A percentile compares a stretch with the other conserved stretches of the same genome.
phyloP scores from a whole-genome alignment of 2,888 invertebrate genomes.

The Myathropa florea region DNA sequence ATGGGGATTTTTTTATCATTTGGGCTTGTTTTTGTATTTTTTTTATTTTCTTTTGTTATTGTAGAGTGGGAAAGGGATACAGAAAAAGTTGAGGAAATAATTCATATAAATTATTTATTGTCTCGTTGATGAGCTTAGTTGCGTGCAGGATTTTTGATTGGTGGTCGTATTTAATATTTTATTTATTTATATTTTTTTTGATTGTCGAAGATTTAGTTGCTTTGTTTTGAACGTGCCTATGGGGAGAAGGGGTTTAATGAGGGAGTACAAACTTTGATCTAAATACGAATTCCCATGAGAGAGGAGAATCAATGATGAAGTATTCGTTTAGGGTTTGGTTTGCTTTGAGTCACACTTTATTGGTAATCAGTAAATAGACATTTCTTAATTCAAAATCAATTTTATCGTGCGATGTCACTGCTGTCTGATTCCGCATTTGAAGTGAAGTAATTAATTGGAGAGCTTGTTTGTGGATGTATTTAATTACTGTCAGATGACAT shows the following conservation, averaged over 20 bases:
- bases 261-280: not conserved
- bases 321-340: too few relatives aligned
- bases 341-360: too few relatives aligned
- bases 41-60: not conserved
- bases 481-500: too few relatives aligned
- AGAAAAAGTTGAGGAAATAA: constrained; percentile 19
- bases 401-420: too few relatives aligned
- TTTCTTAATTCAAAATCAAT: too few relatives aligned
- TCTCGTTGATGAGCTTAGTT: constrained; percentile 22
- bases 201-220: not conserved
- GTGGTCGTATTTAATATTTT: not conserved
- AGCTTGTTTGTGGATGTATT: too few relatives aligned
- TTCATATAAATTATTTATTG: constrained; percentile 45
- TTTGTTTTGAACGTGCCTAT: constrained; percentile 4
- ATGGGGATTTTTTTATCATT: constrained; percentile 8
- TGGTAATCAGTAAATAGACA: too few relatives aligned
- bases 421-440: too few relatives aligned
- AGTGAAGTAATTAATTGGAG: too few relatives aligned
- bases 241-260: not conserved
- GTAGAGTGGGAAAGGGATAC: not conserved
- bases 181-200: not conserved
- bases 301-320: not conserved
- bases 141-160: not conserved
- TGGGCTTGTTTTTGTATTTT: not conserved
- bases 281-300: too few relatives aligned